Evolutionary conservation across 2,888 invertebrate genomes (phyloP), one percentile per base, ranked within the genome.

Genomic region (Caenorhabditis sp.): DNA sequence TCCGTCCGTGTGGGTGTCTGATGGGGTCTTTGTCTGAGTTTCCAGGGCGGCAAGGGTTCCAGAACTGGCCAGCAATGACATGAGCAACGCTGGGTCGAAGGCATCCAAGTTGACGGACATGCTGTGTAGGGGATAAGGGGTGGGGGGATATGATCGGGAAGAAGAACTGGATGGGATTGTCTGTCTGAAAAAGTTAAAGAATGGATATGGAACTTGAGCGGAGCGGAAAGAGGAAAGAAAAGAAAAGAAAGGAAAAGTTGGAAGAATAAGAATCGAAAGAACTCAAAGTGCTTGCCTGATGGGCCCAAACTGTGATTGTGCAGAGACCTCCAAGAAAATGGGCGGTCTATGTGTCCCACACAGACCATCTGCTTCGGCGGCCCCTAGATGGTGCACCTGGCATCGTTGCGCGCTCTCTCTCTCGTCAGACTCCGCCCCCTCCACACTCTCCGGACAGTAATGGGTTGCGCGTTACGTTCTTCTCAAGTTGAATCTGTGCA

Each of bases 1-100:
- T 44, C 78, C 78, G 20, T 71, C 70, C 1, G 70, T 67, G 35
- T 79, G 70, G 2, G 70, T 70, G 60, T 79, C 78, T 26, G 64
- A 51, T 9, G 78, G 78, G 2, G 70, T 70, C 53, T 79, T 70
- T 26, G 64, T 51, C 6, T 70, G 78, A 20, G 68, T 62, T 13
- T 56, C 28, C 18, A 51, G 47, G 1, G 56, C 11, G 2, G 70
- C 28, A n/a, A n/a, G n/a, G 47, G 47, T 9, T 11, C 5, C 18
- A 0, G 78, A 56, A 1, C 51, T 44, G 60, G 67, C 58, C 22
- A 79, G 60, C 9, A 79, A 32, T 15, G 78, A 60, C 70, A 79
- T 71, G 20, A 79, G 15, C 8, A 64, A 2, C 18, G 24, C 13
- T n/a, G 78, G 65, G 20, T 79, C 70, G 58, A 58, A 40, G 9